Evolutionary conservation across 2,888 invertebrate species (phyloP), one percentile per base, ranked within the genome.

Genomic region (Criorhina ranunculi): DNA sequence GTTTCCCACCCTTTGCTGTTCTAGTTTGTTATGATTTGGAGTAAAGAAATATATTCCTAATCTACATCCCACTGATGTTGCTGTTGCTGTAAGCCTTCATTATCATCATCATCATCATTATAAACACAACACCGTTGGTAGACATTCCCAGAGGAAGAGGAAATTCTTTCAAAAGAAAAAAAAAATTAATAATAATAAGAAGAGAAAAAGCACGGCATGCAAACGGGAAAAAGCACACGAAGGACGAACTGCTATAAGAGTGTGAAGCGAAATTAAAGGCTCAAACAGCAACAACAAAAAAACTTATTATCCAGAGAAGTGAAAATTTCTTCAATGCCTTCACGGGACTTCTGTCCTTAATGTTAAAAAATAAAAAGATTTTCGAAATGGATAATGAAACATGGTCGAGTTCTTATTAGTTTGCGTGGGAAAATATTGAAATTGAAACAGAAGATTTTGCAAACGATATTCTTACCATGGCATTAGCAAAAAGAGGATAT

Each of bases 111-210:
- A 66, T 67, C 66, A 53, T 64, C 55, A 19, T 37, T n/a, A n/a
- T n/a, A n/a, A n/a, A 40, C 49, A 35, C 51, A 60, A 35, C 19
- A 33, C 17, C 42, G 3, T 72, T 69, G 19, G 67, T 35, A 77
- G 69, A 67, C 62, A 69, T 69, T 69, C 83, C 78, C 73, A 62
- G 40, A 37, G 78, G 77, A 42, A 46, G 60, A 73, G 73, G 42
- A 57, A 73, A 67, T 69, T 75, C 55, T 62, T 70, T 76, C 57
- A 33, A 73, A 79, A 67, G 42, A 17, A 80, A 73, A 73, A 60
- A 77, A 82, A 60, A 31, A 75, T 76, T 57, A 72, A 60, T 73
- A 83, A 79, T 79, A 83, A 83, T 57, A 82, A 59, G 59, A 70
- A 70, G 57, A 64, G 51, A 78, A 49, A n/a, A 42, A 62, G 55